A percentile compares a stretch with the other conserved stretches of the same genome.
phyloP scores from a whole-genome alignment of 1,140 invertebrate genomes.

The Apis laboriosa region DNA sequence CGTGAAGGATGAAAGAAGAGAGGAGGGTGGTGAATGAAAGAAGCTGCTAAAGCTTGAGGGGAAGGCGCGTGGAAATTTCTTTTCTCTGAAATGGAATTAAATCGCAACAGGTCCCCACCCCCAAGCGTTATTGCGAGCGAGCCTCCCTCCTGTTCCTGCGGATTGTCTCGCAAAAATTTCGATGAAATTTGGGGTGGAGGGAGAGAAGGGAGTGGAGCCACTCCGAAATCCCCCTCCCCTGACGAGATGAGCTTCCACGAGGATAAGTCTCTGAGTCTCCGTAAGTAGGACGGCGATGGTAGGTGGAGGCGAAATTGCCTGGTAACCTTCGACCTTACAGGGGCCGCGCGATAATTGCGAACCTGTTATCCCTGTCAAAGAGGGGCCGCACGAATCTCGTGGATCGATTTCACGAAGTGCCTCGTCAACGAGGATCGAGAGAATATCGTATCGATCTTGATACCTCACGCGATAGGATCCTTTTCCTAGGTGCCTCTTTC shows the following conservation, averaged over 20 bases:
- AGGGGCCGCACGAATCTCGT: constrained; percentile 39
- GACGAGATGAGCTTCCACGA: constrained; percentile 52
- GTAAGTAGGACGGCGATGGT: constrained; percentile 63
- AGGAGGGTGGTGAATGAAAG: too few species aligned
- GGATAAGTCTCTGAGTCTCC: constrained; percentile 47
- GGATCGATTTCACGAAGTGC: constrained; percentile 32
- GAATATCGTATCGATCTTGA: too few species aligned
- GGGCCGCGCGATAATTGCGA: constrained; percentile 64
- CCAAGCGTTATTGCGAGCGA: too few species aligned
- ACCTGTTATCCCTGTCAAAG: constrained; percentile 57
- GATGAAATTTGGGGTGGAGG: neutral
- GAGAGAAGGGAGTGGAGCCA: neutral
- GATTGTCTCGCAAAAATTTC: neutral
- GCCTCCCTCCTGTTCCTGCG: too few species aligned
- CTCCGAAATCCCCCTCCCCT: constrained; percentile 24
- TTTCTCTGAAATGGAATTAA: neutral
- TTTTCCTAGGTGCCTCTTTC: too few species aligned
- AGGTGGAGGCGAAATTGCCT: constrained; percentile 66
- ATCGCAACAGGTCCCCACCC: neutral
- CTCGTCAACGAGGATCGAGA: neutral
- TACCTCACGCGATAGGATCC: too few species aligned
- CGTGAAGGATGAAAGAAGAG: neutral
- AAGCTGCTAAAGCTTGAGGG: too few species aligned
- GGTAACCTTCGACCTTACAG: constrained; percentile 68
- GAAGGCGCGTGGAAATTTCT: too few species aligned